Base-by-base conservation (phyloP, 2,888 invertebrate genomes). In the Dicyrtomina minuta region DNA sequence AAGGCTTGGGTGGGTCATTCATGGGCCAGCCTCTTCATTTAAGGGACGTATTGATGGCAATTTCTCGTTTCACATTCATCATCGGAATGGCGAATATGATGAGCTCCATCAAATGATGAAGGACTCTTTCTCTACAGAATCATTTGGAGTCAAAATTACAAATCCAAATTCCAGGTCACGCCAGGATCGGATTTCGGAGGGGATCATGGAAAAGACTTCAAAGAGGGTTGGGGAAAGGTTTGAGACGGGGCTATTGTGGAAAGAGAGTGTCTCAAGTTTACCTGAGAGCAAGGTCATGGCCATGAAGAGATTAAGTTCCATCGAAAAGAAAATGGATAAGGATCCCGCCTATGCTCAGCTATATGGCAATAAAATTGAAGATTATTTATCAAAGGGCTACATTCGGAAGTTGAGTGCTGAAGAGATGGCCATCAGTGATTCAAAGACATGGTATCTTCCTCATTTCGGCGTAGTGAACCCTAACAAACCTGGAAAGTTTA, bases 401-500 rank as follows among this genome's bases (percentile, higher is more conserved):
- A 66, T 64, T 5, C 13, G 51, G 10, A 33, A 53, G n/a, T 15
- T 74, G 3, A 43, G 41, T 4, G 3, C 1, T 20, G 59, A 58
- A 22, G 71, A 72, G 33, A 51, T 10, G 3, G 15, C 3, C 0
- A 13, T 13, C 4, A 8, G 4, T 8, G 17, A 15, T 20, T 2
- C 20, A 2, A 53, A 43, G n/a, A 68, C 56, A 2, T 75, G 67
- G 71, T 75, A 74, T 33, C 46, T 78, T 0, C 75, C 75, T 1
- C 75, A 78, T 44, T 75, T 76, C 62, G 69, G 61, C 0, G 75
- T 73, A 0, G 24, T 24, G 0, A 73, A 70, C 20, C 69, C 68
- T 1, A 75, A 74, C 26, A 75, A 77, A 44, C 73, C 77, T 0
- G 65, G 33, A 6, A 77, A 76, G 33, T n/a, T 74, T 0, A 26